A percentile compares a stretch with the other conserved stretches of the same genome.
These are phyloP conservation scores for Nomada goodeniana DNA, from an alignment of 2,888 invertebrate species.

Conservation along the genomic window DNA sequence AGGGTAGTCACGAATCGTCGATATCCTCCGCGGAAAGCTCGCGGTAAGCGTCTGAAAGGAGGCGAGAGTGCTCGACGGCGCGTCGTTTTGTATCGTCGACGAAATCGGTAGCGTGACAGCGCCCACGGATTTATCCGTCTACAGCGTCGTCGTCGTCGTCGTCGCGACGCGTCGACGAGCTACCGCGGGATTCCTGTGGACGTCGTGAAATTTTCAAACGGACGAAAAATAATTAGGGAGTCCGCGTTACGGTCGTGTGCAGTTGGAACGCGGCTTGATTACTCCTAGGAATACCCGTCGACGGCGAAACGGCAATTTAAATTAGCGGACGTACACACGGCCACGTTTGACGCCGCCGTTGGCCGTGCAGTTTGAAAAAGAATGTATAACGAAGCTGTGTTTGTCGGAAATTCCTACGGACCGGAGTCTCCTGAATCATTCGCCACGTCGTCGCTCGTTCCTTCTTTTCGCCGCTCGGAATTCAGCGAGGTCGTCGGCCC, in stretches of 20 bases:
- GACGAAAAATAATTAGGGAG: constrained; percentile 67
- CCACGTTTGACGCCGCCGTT: constrained; percentile 37
- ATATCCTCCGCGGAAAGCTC: constrained; percentile 38
- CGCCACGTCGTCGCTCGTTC: not conserved
- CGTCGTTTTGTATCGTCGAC: constrained; percentile 53
- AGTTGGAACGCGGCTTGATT: constrained; percentile 60
- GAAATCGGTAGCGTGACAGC: constrained; percentile 16
- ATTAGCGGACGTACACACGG: constrained; percentile 62
- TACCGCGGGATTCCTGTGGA: not conserved
- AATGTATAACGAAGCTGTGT: constrained; percentile 40
- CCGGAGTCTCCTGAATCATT: constrained; percentile 17
- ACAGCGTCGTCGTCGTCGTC: not conserved
- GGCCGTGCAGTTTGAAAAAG: constrained; percentile 29
- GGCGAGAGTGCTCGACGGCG: constrained; percentile 39
- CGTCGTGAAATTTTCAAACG: constrained; percentile 54
- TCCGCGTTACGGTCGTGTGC: constrained; percentile 20
- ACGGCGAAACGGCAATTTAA: constrained; percentile 71
- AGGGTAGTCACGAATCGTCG: constrained; percentile 28
- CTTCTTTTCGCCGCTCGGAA: not conserved
- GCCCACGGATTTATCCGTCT: constrained; percentile 28
- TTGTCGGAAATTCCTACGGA: constrained; percentile 16
- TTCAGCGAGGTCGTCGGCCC: not conserved
- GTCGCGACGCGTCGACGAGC: constrained; percentile 1
- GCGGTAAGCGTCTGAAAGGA: constrained; percentile 31
- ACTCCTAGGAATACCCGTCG: constrained; percentile 64